Evolutionary conservation across 2,888 invertebrate species (phyloP), one percentile per base, ranked within the genome.

Genomic region (Chymomyza procnemis): DNA sequence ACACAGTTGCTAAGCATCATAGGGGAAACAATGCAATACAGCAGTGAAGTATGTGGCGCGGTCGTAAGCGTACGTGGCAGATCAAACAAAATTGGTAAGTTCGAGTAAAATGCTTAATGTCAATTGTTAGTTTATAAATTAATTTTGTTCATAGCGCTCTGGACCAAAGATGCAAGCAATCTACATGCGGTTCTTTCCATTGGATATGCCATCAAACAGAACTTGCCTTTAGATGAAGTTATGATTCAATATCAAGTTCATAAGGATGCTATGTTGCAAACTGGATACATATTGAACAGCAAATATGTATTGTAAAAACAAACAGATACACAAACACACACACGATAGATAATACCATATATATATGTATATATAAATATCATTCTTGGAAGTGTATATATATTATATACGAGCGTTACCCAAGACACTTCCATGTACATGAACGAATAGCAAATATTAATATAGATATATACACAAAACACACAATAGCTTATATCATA

Each of bases 41-140:
- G 97, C 68, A 96, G 97, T 76, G 96, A 98, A 90, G 94, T 99
- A 71, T 97, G 97, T 91, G 99, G 99, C 61, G 97, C 97, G 75
- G 98, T 98, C 75, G 97, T 99, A 64, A 98, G 98, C 92, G 94
- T 99, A 79, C 94, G 99, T 91, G 92, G 92, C 75, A 98, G 97
- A 91, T 93, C 95, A 77, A 97, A 98, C 91, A 99, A 98, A 93
- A 94, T 98, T 90, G 96, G 96, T 93, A 91, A 92, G 92, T 88
- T 47, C 3, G 3, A 0, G 8, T 21, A 6, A 14, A n/a, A 6
- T 26, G 8, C 50, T 26, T 50, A 50, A 0, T 26, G 26, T 26
- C 3, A 2, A 26, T 26, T 1, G 26, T 26, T 1, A 4, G 6
- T 6, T 26, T 16, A 41, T 12, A 5, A 6, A 18, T 34, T 26